Base-by-base conservation (phyloP, 2,113 vertebrate genomes). In the Hippoglossus stenolepis region DNA sequence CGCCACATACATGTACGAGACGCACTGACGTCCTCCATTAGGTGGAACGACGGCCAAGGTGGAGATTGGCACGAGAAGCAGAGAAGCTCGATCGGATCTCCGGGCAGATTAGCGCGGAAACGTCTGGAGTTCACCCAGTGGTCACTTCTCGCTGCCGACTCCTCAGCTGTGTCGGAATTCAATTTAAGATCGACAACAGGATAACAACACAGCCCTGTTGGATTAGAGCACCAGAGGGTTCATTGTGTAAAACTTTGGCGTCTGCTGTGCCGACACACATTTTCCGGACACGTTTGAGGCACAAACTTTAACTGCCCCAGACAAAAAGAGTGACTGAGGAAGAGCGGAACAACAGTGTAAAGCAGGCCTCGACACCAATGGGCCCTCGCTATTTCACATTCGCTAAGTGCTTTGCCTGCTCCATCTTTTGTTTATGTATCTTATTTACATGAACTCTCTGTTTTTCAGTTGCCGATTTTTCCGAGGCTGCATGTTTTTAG, bases 41-140 rank as follows among this genome's bases (percentile, higher is more conserved):
- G 79, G 75, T 84, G 85, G 76, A 86, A 89, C 9, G 28, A 58
- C 72, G 49, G 45, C 9, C 3, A 47, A 68, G 57, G 79, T 64
- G 75, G 63, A 75, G 81, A 79, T 38, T 58, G 73, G 11, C 2
- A 66, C 60, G 87, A 81, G 69, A 70, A 81, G 83, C 26, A 17
- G 77, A 84, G 75, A 87, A 58, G 63, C 79, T 80, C 15, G 31
- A 89, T 90, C 64, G 24, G 84, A 91, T 88, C 79, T 79, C 21
- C 5, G 82, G 57, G 40, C 69, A 79, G 89, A 91, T 91, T 89
- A 91, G 62, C 31, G 71, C 26, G 61, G 89, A 90, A 90, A 83
- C 61, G 76, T 86, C 60, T 70, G 26, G 82, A 71, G 91, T 91
- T 93, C 90, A 92, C 18, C 65, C 56, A 18, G 65, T 88, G 92